Evolutionary conservation across 1,140 invertebrate genomes (phyloP).

Genomic region (Eciton burchellii): DNA sequence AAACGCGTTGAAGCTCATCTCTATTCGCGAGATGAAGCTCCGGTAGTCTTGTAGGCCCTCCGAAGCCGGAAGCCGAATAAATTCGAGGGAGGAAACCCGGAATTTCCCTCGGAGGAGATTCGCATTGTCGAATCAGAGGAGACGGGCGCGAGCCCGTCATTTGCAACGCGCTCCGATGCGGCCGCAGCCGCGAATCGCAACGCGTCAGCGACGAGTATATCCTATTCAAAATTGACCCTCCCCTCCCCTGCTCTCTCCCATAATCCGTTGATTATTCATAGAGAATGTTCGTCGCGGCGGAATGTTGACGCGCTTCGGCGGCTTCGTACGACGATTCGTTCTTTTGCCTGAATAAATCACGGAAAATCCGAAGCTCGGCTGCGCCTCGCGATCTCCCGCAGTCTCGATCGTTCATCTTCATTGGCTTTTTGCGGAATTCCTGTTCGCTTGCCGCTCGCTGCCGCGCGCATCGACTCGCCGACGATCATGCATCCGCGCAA

Average conservation of each 20-base stretch:
- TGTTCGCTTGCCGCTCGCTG: no score
- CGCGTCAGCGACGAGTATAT: background rate
- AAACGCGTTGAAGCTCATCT: no score
- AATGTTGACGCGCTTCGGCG: background rate
- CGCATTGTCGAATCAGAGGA: no score
- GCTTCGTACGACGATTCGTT: background rate
- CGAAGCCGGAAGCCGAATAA: no score
- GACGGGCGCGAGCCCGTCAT: no score
- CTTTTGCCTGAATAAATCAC: conserved; percentile 32
- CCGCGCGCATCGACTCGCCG: background rate
- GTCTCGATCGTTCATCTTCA: conserved; percentile 33
- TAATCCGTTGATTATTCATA: conserved; percentile 50
- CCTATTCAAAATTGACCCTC: conserved; percentile 39
- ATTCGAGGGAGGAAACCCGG: no score
- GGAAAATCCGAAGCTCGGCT: conserved; percentile 20
- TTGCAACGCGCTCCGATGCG: no score
- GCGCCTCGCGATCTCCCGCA: background rate
- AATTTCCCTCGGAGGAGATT: no score
- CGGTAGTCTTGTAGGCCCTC: no score
- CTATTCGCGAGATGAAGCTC: no score
- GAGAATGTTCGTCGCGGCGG: conserved; percentile 25
- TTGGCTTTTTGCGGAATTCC: conserved; percentile 19
- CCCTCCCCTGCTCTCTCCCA: no score
- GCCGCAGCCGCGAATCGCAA: no score
- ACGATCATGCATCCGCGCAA: background rate